A percentile compares a stretch with the other conserved stretches of the same genome.
phyloP scores from a whole-genome alignment of 2,888 invertebrate species.

The Melieria omissa region DNA sequence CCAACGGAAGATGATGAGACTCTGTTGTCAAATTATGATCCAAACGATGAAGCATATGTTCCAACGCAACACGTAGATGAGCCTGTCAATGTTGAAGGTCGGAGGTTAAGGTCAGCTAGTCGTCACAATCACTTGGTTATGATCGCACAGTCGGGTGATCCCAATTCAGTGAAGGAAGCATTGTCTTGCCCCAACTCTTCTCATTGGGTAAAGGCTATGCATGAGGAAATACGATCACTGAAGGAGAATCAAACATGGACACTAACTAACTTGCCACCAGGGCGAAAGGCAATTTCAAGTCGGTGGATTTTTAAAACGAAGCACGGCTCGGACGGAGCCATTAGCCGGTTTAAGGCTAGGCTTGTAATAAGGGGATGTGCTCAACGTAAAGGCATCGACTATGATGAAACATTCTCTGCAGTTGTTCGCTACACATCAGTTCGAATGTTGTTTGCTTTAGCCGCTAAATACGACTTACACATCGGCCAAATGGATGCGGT shows the following conservation, averaged over 20 bases:
- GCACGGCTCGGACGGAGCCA: too few species aligned
- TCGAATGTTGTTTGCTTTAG: constrained; percentile 1
- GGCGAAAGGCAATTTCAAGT: not conserved
- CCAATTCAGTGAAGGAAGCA: constrained; percentile 5
- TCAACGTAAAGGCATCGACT: not conserved
- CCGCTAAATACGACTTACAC: not conserved
- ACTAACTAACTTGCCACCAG: constrained; percentile 1
- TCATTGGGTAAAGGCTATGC: constrained; percentile 11
- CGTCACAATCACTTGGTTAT: too few species aligned
- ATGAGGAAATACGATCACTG: not conserved
- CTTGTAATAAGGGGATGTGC: not conserved
- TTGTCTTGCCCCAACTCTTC: not conserved
- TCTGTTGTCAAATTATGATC: too few species aligned
- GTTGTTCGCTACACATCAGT: not conserved
- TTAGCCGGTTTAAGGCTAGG: not conserved
- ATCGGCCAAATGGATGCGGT: constrained; percentile 13
- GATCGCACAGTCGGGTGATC: too few species aligned
- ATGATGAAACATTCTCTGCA: constrained; percentile 1
- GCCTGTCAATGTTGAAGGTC: too few species aligned
- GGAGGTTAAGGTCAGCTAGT: too few species aligned
- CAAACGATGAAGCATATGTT: too few species aligned
- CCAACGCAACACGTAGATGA: too few species aligned
- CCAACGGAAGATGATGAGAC: not conserved
- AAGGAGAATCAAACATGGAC: constrained; percentile 9
- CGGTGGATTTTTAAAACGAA: too few species aligned